Percentiles rank a stretch among this genome's conserved stretches.
These are phyloP conservation scores for Drosophila murphyi DNA, from an alignment of 1,140 invertebrate genomes.

Conservation along the genomic window DNA sequence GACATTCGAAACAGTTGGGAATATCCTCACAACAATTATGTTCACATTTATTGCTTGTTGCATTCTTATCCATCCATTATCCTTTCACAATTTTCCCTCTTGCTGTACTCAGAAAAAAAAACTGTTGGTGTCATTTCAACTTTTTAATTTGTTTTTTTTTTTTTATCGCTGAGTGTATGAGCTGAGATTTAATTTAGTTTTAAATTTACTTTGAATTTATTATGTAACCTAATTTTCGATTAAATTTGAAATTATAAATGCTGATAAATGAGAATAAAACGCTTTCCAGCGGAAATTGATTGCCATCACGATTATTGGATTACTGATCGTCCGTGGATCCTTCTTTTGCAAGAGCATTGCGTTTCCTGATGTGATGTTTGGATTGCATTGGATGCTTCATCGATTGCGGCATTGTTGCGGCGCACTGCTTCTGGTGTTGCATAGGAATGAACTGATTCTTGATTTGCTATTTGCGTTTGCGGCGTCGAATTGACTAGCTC, in stretches of 20 bases:
- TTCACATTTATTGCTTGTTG: not conserved
- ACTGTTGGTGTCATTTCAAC: no score
- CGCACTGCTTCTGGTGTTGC: conserved; percentile 3
- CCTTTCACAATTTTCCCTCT: no score
- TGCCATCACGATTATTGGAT: not conserved
- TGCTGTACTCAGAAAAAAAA: no score
- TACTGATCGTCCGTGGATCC: not conserved
- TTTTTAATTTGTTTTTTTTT: no score
- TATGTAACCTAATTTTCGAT: conserved; percentile 25
- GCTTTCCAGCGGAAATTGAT: not conserved
- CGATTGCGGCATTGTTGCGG: not conserved
- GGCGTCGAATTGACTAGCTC: conserved; percentile 25
- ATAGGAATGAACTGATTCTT: not conserved
- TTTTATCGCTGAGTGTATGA: no score
- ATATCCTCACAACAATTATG: not conserved
- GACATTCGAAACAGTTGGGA: not conserved
- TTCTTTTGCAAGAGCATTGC: no score
- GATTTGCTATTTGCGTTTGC: not conserved
- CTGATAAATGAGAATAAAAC: not conserved
- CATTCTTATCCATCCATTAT: no score
- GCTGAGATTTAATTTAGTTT: not conserved
- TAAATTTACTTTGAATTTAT: conserved; percentile 13
- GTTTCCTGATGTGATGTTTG: not conserved
- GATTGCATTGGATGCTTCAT: no score
- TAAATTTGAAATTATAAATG: conserved; percentile 18